Base-by-base conservation (phyloP, 1,140 invertebrate genomes). In the Drosophila malerkotliana region DNA sequence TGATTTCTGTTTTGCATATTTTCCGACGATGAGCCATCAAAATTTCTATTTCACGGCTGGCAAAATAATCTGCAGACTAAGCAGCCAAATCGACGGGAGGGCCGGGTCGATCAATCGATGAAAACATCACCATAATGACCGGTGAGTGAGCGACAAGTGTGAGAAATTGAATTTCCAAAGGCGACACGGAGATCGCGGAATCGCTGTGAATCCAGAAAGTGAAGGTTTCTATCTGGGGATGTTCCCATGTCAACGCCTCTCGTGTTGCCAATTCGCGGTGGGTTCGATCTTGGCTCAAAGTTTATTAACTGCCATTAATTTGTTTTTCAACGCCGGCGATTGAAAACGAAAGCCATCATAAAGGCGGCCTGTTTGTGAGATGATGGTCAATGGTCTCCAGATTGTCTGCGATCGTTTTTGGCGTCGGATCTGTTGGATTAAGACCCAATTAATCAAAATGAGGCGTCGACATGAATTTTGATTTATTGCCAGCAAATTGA, bases 291-390 rank as follows among this genome's bases (percentile, higher is more conserved):
- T 41, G 37, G 54, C 61, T 59, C 48, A 58, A 48, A 66, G 58
- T 77, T 74, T 75, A 71, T 85, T 77, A 85, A 56, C 58, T 60
- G 71, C 47, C 47, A 58, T 62, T 62, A 58, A 84, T 64, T 57
- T 77, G 72, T 28, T 55, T 37, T 44, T 49, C 39, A 72, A 53
- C 73, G 44, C 32, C 26, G 48, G 8, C 51, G 53, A 72, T 74
- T 74, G 83, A 85, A 85, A 87, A 68, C 71, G 82, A 85, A 85
- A 85, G 82, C 76, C 73, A 82, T 55, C 45, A 79, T 18, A 68
- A 63, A 51, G 69, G 44, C 47, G 52, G 63, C 44, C 32, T 24
- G n/a, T 69, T 69, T 68, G 41, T 44, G 41, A 14, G 66, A 28
- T 12, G 32, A 15, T 68, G 63, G 41, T 32, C 66, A 57, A 57